Percentiles rank a stretch among this genome's conserved stretches.
These are phyloP conservation scores for Theretra japonica DNA, from an alignment of 2,888 invertebrate genomes.

Conservation along the genomic window DNA sequence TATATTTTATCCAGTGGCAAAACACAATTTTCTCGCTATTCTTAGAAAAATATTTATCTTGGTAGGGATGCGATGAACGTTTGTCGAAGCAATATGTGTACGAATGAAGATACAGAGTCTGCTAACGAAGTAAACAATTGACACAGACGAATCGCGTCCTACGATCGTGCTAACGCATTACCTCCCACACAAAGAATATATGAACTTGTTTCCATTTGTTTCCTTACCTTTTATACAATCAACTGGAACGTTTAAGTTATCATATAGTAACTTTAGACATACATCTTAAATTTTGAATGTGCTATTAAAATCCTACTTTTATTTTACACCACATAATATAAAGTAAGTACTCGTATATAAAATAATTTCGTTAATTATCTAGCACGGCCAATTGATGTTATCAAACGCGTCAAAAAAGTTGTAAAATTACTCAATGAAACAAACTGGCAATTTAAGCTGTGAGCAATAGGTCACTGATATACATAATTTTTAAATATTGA, in stretches of 20 bases:
- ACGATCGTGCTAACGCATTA: constrained; percentile 61
- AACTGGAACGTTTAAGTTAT: neutral
- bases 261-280: neutral
- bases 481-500: no score
- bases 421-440: no score
- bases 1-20: neutral
- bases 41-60: constrained; percentile 50
- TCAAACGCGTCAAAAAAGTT: no score
- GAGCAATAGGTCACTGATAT: no score
- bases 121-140: constrained; percentile 83
- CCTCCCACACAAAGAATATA: constrained; percentile 62
- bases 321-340: no score
- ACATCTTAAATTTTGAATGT: no score
- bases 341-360: no score
- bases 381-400: no score
- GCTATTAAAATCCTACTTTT: no score
- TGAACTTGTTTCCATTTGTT: neutral
- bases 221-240: neutral
- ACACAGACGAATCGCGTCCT: constrained; percentile 70
- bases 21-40: constrained; percentile 26
- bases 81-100: constrained; percentile 62
- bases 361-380: no score
- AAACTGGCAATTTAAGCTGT: no score
- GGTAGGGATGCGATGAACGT: constrained; percentile 59
- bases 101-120: constrained; percentile 65